Evolutionary conservation across 2,888 invertebrate genomes (phyloP).

Genomic region (Podotricha telesiphe): DNA sequence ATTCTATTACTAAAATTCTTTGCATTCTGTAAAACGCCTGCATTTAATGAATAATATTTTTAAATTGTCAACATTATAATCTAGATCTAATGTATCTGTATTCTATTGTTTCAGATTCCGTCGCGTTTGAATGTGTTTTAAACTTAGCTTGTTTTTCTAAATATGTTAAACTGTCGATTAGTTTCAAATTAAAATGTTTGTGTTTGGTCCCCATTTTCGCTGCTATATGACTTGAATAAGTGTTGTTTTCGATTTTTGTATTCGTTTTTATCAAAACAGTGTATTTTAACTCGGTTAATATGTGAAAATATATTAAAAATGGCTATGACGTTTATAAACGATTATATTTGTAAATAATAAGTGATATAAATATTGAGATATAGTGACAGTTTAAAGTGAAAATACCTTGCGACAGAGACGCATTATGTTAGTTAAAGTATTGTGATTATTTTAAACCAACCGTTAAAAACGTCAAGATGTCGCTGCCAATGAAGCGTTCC

Average conservation of each 20-base stretch:
- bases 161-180: constrained; percentile 12
- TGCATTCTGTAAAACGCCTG: background rate
- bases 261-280: constrained; percentile 5
- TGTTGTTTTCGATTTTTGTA: background rate
- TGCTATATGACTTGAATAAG: constrained; percentile 27
- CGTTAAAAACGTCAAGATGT: constrained; percentile 54
- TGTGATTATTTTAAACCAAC: constrained; percentile 26
- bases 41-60: background rate
- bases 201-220: background rate
- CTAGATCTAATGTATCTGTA: too few species aligned
- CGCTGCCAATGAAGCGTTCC: constrained; percentile 85
- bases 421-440: constrained; percentile 45
- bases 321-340: constrained; percentile 1
- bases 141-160: background rate
- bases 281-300: constrained; percentile 18
- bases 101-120: constrained; percentile 50
- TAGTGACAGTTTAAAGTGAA: constrained; percentile 29
- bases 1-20: background rate
- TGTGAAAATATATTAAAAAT: constrained; percentile 22
- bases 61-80: too few species aligned
- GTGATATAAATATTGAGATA: constrained; percentile 14
- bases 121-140: constrained; percentile 15
- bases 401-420: constrained; percentile 57
- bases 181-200: constrained; percentile 20
- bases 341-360: constrained; percentile 16